Conservation (phyloP, 2,797 vertebrate species). For the Columba guinea region DNA sequence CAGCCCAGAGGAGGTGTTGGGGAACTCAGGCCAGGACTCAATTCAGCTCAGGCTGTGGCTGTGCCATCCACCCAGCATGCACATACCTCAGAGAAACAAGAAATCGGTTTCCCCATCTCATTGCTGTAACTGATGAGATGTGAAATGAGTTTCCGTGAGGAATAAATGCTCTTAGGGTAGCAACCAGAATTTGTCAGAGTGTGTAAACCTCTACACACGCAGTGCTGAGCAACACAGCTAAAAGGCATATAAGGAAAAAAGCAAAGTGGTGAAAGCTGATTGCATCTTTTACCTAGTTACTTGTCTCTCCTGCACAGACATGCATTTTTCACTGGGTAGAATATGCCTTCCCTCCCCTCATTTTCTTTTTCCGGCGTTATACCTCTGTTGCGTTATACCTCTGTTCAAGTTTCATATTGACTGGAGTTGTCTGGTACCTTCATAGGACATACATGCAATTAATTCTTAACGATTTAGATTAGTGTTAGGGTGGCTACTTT, state of each 20-base stretch:
- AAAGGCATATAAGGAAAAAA: neutral
- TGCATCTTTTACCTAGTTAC: neutral
- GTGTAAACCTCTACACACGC: neutral
- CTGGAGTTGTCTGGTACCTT: neutral
- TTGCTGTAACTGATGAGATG: slow-evolving; percentile 64
- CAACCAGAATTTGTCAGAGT: slow-evolving; percentile 39
- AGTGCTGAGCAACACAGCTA: neutral
- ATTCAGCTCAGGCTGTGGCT: neutral
- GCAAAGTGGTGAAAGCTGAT: neutral
- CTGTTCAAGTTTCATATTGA: neutral
- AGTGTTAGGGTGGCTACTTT: neutral
- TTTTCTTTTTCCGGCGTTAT: neutral
- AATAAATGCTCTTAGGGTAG: slow-evolving; percentile 48
- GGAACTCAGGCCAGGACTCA: neutral
- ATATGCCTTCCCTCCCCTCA: neutral
- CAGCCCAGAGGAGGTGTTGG: neutral
- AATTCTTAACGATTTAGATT: neutral
- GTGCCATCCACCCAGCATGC: neutral
- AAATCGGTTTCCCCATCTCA: neutral
- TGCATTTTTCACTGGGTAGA: neutral
- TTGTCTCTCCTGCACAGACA: neutral
- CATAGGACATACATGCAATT: neutral
- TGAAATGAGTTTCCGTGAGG: slow-evolving; percentile 63
- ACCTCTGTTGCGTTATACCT: neutral
- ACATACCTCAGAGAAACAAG: slow-evolving; percentile 35